Percentiles rank a stretch among this genome's conserved stretches.
These are phyloP conservation scores for Sebastes steindachneri DNA, from an alignment of 2,797 vertebrate genomes.

Conservation along the genomic window DNA sequence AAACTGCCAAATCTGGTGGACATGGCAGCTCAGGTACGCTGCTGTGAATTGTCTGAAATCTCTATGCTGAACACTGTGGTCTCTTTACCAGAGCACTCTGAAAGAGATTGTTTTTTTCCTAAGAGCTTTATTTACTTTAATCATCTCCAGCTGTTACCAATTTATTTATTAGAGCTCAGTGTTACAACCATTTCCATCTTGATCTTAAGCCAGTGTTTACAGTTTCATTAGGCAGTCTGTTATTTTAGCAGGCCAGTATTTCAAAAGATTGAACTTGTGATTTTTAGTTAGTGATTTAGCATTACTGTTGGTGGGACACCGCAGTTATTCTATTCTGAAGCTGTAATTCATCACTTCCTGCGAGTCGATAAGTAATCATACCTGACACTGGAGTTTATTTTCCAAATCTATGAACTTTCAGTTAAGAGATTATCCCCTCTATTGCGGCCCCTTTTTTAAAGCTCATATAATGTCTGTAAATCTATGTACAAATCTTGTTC, in stretches of 20 bases:
- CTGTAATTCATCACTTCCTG: not conserved
- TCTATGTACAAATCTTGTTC: not conserved
- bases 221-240: not conserved
- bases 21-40: conserved; percentile 96
- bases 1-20: conserved; percentile 98
- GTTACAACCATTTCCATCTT: not conserved
- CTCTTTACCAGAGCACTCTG: no score
- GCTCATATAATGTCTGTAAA: not conserved
- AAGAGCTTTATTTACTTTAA: conserved; percentile 12
- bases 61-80: not conserved
- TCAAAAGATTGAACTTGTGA: not conserved
- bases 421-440: not conserved
- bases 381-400: not conserved
- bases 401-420: not conserved
- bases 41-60: not conserved
- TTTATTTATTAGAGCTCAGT: conserved; percentile 7
- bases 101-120: not conserved
- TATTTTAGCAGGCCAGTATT: not conserved
- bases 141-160: not conserved
- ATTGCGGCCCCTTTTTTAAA: not conserved
- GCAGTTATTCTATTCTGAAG: not conserved
- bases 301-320: not conserved
- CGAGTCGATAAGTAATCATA: not conserved
- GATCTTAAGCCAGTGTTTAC: not conserved
- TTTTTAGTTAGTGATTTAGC: not conserved